These are phyloP conservation scores for Caenorhabditis macrosperma DNA, from an alignment of 2,888 invertebrate genomes.

Conservation along the genomic window DNA sequence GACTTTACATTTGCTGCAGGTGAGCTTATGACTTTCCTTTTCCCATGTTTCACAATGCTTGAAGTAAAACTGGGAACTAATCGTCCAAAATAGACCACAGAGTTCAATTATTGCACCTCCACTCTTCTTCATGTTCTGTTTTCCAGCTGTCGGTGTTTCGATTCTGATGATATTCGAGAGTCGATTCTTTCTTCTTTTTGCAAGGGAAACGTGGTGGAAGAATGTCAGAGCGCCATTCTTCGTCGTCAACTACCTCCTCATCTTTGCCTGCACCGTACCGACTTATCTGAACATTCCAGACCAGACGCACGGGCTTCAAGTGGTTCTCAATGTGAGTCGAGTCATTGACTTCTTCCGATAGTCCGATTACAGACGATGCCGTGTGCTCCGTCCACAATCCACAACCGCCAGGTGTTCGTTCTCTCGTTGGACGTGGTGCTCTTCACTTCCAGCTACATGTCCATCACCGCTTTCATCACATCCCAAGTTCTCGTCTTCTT, in stretches of 20 bases:
- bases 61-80: too few species aligned
- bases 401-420: background rate
- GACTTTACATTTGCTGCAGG: too few species aligned
- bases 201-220: background rate
- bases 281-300: background rate
- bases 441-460: background rate
- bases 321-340: too few species aligned
- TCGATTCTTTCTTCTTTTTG: conserved; percentile 29
- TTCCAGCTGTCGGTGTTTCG: conserved; percentile 20
- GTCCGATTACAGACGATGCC: background rate
- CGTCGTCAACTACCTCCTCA: background rate
- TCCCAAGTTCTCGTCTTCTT: background rate
- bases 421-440: background rate
- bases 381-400: too few species aligned
- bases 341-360: background rate
- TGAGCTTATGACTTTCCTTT: too few species aligned
- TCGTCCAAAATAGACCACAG: too few species aligned
- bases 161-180: conserved; percentile 24
- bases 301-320: background rate
- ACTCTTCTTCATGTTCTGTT: too few species aligned
- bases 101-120: too few species aligned
- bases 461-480: background rate
- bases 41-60: too few species aligned
- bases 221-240: background rate
- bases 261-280: background rate